Percentiles rank a stretch among this genome's conserved stretches.
These are phyloP conservation scores for Dynastes tityus DNA, from an alignment of 2,888 invertebrate species.

Conservation along the genomic window DNA sequence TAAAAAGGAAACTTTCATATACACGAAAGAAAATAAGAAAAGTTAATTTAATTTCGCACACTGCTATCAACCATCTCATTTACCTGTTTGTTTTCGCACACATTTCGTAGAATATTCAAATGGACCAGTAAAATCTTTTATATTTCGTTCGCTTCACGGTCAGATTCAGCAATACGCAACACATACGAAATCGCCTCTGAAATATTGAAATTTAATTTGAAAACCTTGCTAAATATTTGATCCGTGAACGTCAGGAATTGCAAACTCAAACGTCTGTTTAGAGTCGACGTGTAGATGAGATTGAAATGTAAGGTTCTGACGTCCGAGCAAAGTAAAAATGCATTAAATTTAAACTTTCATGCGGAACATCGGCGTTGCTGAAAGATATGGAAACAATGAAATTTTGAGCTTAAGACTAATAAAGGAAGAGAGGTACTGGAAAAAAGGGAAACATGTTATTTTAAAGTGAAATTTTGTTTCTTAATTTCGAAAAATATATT, in stretches of 20 bases:
- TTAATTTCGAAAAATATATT: no score
- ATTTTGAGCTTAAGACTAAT: constrained; percentile 1
- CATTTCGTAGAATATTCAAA: constrained; percentile 30
- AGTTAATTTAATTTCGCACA: neutral
- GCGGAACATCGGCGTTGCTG: constrained; percentile 46
- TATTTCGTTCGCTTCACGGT: constrained; percentile 12
- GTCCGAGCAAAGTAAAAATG: constrained; percentile 40
- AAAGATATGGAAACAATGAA: constrained; percentile 35
- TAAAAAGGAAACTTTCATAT: neutral
- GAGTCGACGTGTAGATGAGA: constrained; percentile 46
- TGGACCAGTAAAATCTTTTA: constrained; percentile 26
- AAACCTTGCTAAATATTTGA: constrained; percentile 46
- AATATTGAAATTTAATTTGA: constrained; percentile 52
- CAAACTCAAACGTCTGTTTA: constrained; percentile 46
- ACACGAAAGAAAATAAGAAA: neutral
- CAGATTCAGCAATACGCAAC: constrained; percentile 24
- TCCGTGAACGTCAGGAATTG: constrained; percentile 38
- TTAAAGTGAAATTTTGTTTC: no score
- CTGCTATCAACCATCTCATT: constrained; percentile 21
- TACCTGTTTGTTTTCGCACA: constrained; percentile 25
- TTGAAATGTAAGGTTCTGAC: constrained; percentile 39
- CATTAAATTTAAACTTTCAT: constrained; percentile 50
- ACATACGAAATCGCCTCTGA: constrained; percentile 41
- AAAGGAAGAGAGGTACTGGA: neutral
- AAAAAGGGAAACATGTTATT: no score